Evolutionary conservation across 1,140 invertebrate genomes (phyloP).

Genomic region (Dysdera silvatica): DNA sequence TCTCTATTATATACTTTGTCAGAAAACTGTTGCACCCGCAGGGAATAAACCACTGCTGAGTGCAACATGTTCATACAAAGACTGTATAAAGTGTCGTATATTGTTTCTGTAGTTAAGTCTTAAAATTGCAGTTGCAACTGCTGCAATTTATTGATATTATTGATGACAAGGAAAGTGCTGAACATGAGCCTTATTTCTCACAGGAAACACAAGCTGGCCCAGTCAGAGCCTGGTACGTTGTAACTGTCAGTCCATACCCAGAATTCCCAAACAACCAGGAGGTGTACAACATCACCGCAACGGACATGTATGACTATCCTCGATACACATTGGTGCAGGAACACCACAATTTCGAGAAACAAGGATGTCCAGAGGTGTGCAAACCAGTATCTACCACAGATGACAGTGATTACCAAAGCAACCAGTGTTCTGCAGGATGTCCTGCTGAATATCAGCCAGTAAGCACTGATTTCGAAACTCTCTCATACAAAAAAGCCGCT

Average conservation of each 20-base stretch:
- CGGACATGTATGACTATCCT: constrained; percentile 5
- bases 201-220: not conserved
- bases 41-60: no score
- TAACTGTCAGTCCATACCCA: constrained; percentile 4
- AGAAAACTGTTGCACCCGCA: no score
- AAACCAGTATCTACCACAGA: no score
- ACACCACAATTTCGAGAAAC: constrained; percentile 15
- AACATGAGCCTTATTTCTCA: not conserved
- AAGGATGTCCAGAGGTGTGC: constrained; percentile 19
- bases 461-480: no score
- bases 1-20: no score
- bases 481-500: no score
- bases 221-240: constrained; percentile 4
- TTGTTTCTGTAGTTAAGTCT: no score
- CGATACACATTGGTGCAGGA: not conserved
- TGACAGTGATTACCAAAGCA: not conserved
- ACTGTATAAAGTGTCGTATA: not conserved
- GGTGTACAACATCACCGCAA: constrained; percentile 16
- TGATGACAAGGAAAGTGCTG: no score
- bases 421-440: not conserved
- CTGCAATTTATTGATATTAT: no score
- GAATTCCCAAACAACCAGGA: not conserved
- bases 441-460: constrained; percentile 13
- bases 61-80: no score
- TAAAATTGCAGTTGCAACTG: no score